phyloP scores from a whole-genome alignment of 2,797 vertebrate species.

The Enoplosus armatus region DNA sequence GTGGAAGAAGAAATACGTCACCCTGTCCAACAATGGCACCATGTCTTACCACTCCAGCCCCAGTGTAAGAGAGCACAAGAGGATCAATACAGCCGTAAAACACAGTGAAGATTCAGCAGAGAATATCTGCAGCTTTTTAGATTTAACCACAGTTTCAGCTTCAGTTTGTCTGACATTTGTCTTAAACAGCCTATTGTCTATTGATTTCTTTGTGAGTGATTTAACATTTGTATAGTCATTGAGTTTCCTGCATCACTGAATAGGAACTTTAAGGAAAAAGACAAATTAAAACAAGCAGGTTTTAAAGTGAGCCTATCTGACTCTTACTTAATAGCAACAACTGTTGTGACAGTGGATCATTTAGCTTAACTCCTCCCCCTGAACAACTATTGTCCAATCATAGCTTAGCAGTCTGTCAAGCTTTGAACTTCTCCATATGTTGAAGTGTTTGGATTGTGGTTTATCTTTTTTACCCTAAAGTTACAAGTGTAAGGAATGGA shows the following conservation, averaged over 20 bases:
- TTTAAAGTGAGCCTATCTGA: neutral
- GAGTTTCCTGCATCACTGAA: neutral
- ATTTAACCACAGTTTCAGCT: constrained; percentile 4
- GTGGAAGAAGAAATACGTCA: constrained; percentile 99
- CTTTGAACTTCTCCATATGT: too few species aligned
- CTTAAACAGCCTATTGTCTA: neutral
- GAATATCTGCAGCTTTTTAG: constrained; percentile 21
- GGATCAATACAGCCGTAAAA: constrained; percentile 45
- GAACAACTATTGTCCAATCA: too few species aligned
- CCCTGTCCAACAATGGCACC: constrained; percentile 93
- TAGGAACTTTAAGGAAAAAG: neutral
- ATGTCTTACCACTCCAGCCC: constrained; percentile 94
- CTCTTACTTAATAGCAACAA: too few species aligned
- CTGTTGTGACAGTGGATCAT: too few species aligned
- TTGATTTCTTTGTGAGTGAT: neutral
- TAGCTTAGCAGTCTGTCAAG: too few species aligned
- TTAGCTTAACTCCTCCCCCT: too few species aligned
- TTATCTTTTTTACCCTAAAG: neutral
- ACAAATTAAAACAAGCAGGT: neutral
- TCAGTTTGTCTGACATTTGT: neutral
- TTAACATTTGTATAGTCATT: constrained; percentile 1
- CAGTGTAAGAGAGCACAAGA: constrained; percentile 87
- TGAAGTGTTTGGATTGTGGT: neutral
- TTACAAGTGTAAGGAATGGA: neutral
- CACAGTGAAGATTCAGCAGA: constrained; percentile 18